Conservation (phyloP, 2,113 vertebrate genomes). For the Sterna hirundo region DNA sequence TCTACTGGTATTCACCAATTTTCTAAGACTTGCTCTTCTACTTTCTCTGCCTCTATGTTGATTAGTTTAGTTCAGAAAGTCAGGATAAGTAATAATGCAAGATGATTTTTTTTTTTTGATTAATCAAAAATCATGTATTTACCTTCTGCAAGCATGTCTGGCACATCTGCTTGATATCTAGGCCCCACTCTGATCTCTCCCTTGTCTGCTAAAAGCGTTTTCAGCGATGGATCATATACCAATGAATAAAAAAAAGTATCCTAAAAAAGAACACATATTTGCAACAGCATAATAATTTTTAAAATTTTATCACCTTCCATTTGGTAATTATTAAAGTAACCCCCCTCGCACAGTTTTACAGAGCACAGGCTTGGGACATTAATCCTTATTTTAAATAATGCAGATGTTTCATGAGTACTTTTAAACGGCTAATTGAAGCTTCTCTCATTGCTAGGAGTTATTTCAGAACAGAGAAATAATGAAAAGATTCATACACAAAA, state of each 20-base stretch:
- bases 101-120: neutral
- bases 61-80: neutral
- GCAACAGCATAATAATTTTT: neutral
- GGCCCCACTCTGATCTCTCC: constrained; percentile 98
- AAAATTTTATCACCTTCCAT: neutral
- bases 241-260: constrained; percentile 97
- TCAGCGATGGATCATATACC: constrained; percentile 96
- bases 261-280: constrained; percentile 67
- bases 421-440: neutral
- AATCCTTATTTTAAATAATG: neutral
- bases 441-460: neutral
- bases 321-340: neutral
- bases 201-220: constrained; percentile 95
- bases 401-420: neutral
- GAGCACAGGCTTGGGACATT: neutral
- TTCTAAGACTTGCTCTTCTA: neutral
- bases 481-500: neutral
- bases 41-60: neutral
- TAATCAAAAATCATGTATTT: constrained; percentile 1
- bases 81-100: neutral
- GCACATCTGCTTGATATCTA: constrained; percentile 95
- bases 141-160: constrained; percentile 96
- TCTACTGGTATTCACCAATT: neutral
- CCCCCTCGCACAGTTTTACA: neutral
- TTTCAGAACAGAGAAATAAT: neutral